Conservation (phyloP, 2,113 vertebrate genomes). For the Datnioides undecimradiatus region DNA sequence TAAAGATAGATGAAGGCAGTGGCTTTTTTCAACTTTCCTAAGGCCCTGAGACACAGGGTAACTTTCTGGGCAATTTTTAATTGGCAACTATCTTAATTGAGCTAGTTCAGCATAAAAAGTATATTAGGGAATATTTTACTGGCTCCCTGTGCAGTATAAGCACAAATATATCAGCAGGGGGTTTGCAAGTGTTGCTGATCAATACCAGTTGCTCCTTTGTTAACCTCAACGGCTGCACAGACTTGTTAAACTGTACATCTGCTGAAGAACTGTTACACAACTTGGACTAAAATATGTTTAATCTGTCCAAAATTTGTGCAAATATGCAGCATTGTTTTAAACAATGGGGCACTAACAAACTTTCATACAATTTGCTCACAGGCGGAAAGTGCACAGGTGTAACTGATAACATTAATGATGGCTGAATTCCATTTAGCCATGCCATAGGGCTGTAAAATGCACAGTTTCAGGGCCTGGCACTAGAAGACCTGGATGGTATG, state of each 20-base stretch:
- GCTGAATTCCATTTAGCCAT: slow-evolving; percentile 19
- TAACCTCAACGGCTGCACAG: background rate
- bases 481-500: background rate
- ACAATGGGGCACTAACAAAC: background rate
- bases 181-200: slow-evolving; percentile 4
- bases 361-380: background rate
- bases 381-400: slow-evolving; percentile 7
- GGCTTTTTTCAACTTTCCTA: background rate
- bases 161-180: slow-evolving; percentile 4
- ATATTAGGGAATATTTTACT: background rate
- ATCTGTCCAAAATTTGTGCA: background rate
- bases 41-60: background rate
- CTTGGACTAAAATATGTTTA: background rate
- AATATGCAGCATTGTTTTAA: background rate
- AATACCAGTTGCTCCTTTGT: background rate
- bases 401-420: slow-evolving; percentile 18
- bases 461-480: background rate
- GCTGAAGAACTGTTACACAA: background rate
- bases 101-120: slow-evolving; percentile 8
- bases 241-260: background rate
- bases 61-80: background rate
- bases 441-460: background rate
- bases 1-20: slow-evolving; percentile 20
- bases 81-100: slow-evolving; percentile 2
- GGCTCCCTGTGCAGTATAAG: background rate